Base-by-base conservation (phyloP, 1,140 invertebrate species). In the Proctacanthus coquilletti region DNA sequence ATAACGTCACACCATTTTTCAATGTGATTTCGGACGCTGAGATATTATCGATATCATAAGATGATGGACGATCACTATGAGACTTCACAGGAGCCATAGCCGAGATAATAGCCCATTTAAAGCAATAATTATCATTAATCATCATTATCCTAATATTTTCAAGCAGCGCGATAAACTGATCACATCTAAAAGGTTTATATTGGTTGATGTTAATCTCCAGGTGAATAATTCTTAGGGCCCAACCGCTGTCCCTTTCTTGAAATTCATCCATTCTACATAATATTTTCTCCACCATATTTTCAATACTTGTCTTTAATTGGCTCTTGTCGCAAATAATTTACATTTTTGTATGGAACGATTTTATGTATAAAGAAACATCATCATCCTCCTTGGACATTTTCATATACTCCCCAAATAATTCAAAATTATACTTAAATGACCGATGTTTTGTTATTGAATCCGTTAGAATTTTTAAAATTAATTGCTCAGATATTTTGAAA, bases 221-320 rank as follows among this genome's bases (percentile, higher is more conserved):
- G 25, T 48, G 39, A 3, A 42, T 17, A 10, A 53, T 52, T 41
- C 18, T n/a, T 15, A 4, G 39, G 4, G 47, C 35, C 52, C 48
- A 60, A 4, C 52, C 54, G 29, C 34, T 41, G 30, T 51, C 49
- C 20, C 34, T 30, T 33, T 50, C 48, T 21, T 46, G 27, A 39
- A 54, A 49, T 25, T 52, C 47, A 35, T 51, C 42, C 3, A 48
- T 19, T 21, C 46, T 43, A 8, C 23, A 25, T 25, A 25, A 8
- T n/a, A 25, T 25, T n/a, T n/a, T n/a, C n/a, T n/a, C n/a, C n/a
- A n/a, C n/a, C n/a, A n/a, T n/a, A n/a, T n/a, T n/a, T n/a, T n/a
- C n/a, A n/a, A n/a, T n/a, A n/a, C n/a, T n/a, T n/a, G n/a, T n/a
- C n/a, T n/a, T n/a, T n/a, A n/a, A n/a, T n/a, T n/a, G n/a, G n/a